Evolutionary conservation across 2,888 invertebrate genomes (phyloP).

Genomic region (Leucophenga maculata): DNA sequence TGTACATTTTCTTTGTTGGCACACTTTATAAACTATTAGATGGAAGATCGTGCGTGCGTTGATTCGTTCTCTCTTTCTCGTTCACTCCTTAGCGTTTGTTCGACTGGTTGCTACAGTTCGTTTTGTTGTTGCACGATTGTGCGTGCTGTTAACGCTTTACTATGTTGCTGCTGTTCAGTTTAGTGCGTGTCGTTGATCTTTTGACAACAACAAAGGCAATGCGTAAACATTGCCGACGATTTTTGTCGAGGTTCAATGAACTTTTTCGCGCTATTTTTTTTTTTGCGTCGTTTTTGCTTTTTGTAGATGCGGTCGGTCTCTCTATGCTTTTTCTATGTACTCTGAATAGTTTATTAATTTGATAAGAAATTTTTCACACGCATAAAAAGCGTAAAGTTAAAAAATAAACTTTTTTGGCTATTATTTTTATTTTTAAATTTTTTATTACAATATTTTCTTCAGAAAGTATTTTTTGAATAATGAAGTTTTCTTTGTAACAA

Average conservation of each 20-base stretch:
- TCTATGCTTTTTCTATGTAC: not conserved
- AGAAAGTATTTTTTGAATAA: too few species aligned
- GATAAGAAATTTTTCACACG: not conserved
- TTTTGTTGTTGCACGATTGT: slow-evolving; percentile 9
- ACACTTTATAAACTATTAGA: too few species aligned
- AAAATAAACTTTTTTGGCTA: not conserved
- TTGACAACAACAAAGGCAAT: slow-evolving; percentile 35
- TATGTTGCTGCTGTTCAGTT: slow-evolving; percentile 29
- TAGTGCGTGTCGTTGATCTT: slow-evolving; percentile 65
- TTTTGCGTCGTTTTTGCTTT: slow-evolving; percentile 7
- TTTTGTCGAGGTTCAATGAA: slow-evolving; percentile 54
- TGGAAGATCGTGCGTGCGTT: too few species aligned
- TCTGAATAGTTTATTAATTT: too few species aligned
- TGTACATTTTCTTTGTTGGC: too few species aligned
- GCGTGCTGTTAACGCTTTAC: slow-evolving; percentile 40
- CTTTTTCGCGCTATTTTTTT: slow-evolving; percentile 47
- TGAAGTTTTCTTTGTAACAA: too few species aligned
- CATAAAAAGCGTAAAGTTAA: not conserved
- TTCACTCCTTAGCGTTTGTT: too few species aligned
- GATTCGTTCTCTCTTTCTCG: too few species aligned
- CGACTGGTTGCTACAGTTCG: too few species aligned
- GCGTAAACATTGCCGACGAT: slow-evolving; percentile 23
- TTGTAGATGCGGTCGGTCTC: slow-evolving; percentile 26
- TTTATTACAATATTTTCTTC: too few species aligned
- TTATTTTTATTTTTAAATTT: too few species aligned